Percentiles rank a stretch among this genome's conserved stretches.
Evolutionary conservation across 1,140 invertebrate species (phyloP).

Genomic region (Drosophila littoralis): DNA sequence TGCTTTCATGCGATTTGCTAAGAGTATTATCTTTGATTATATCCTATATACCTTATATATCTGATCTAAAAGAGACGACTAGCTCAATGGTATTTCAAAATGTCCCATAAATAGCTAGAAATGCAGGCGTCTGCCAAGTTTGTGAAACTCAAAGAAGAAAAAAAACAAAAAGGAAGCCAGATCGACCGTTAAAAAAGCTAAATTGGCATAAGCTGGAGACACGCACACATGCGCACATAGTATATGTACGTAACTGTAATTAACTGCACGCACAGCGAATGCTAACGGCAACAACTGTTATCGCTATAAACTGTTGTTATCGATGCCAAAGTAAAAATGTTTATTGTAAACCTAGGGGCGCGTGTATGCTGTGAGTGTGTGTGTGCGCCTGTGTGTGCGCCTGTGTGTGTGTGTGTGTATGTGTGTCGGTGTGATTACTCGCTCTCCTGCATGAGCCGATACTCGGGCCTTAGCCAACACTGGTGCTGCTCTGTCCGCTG

Average conservation of each 20-base stretch:
- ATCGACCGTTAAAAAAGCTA: neutral
- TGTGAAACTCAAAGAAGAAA: no score
- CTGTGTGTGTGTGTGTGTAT: neutral
- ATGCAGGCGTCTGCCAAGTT: no score
- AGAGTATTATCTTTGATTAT: no score
- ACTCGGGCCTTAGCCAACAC: slow-evolving; percentile 15
- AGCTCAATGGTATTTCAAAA: no score
- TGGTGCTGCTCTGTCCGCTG: neutral
- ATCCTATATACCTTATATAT: no score
- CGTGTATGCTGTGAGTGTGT: neutral
- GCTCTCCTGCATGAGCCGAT: neutral
- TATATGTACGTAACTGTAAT: slow-evolving; percentile 13
- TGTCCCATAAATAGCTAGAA: no score
- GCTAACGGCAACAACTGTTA: neutral
- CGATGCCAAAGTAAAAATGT: neutral
- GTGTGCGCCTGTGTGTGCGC: neutral
- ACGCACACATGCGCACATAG: neutral
- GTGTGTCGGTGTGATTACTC: slow-evolving; percentile 1
- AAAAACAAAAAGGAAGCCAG: neutral
- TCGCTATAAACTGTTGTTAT: slow-evolving; percentile 6
- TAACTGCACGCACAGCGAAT: slow-evolving; percentile 7
- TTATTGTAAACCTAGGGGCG: neutral
- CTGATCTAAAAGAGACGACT: no score
- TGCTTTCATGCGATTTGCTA: no score
- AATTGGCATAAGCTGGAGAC: neutral